Percentiles rank a stretch among this genome's conserved stretches.
Conservation (phyloP, 2,797 vertebrate genomes). For the Gymnopithys bicolor region DNA sequence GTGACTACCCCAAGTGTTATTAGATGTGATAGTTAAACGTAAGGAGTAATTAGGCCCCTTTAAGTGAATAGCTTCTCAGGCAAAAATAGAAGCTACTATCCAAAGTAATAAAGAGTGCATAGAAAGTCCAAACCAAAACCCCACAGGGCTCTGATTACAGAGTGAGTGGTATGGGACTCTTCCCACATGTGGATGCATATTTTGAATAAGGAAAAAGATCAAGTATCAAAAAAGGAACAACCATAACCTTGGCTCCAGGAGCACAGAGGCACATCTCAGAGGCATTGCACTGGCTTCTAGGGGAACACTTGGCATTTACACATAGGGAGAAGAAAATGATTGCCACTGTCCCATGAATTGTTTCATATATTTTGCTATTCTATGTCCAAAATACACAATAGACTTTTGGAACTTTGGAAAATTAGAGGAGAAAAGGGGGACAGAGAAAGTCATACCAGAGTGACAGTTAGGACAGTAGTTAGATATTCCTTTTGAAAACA, state of each 20-base stretch:
- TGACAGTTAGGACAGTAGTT: neutral
- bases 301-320: neutral
- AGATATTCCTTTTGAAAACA: neutral
- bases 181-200: neutral
- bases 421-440: neutral
- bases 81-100: slow-evolving; percentile 38
- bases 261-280: neutral
- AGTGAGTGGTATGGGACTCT: neutral
- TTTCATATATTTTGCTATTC: neutral
- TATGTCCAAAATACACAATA: neutral
- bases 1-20: neutral
- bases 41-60: slow-evolving; percentile 23
- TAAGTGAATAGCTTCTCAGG: neutral
- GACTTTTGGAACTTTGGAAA: neutral
- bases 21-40: slow-evolving; percentile 13
- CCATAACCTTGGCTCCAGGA: slow-evolving; percentile 15
- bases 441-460: neutral
- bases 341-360: neutral
- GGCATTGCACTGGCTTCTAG: neutral
- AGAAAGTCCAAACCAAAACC: slow-evolving; percentile 21
- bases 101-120: slow-evolving; percentile 4
- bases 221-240: slow-evolving; percentile 36
- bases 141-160: slow-evolving; percentile 34
- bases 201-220: slow-evolving; percentile 24
- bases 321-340: neutral